Conservation (phyloP, 2,888 invertebrate species). For the Latrodectus elegans region DNA sequence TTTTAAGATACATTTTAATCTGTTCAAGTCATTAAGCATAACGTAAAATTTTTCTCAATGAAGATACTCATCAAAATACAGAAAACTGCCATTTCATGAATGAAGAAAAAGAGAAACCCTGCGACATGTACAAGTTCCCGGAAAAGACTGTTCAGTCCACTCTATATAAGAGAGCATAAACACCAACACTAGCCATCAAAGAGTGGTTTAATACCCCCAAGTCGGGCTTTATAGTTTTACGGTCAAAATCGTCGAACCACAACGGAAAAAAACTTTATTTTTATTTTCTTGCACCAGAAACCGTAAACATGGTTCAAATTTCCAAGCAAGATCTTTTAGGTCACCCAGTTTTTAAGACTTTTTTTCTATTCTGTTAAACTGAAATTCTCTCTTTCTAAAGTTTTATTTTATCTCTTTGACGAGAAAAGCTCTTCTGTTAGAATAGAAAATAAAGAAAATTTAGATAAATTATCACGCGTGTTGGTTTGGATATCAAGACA, state of each 20-base stretch:
- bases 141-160: conserved; percentile 21
- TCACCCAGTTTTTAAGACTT: conserved; percentile 17
- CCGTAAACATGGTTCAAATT: conserved; percentile 24
- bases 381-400: neutral
- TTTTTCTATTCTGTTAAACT: conserved; percentile 9
- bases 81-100: too few relatives aligned
- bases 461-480: too few relatives aligned
- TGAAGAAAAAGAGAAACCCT: too few relatives aligned
- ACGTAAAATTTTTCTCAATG: too few relatives aligned
- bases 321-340: conserved; percentile 15
- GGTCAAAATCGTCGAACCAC: conserved; percentile 30
- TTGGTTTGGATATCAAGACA: too few relatives aligned
- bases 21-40: too few relatives aligned
- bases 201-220: conserved; percentile 42
- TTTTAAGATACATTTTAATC: too few relatives aligned
- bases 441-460: too few relatives aligned
- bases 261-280: neutral
- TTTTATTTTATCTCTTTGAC: too few relatives aligned
- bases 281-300: conserved; percentile 2
- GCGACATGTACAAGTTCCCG: neutral
- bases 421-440: too few relatives aligned
- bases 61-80: too few relatives aligned
- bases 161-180: conserved; percentile 46
- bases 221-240: conserved; percentile 36
- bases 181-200: conserved; percentile 46